Base-by-base conservation (phyloP, 2,113 vertebrate species). In the Thoracochromis brauschi region DNA sequence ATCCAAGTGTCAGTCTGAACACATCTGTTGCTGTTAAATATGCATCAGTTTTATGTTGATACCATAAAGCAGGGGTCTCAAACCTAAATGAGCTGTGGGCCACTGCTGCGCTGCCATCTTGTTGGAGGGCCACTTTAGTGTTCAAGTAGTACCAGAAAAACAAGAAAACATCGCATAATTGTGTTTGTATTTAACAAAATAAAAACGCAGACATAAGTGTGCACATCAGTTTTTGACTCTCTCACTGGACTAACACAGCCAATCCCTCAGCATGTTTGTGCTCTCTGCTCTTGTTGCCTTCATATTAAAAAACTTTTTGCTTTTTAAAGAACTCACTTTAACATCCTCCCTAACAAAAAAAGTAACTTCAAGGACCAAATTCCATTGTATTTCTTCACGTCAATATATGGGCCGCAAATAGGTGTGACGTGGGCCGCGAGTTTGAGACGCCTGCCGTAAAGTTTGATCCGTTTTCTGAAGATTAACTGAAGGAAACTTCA, bases 391-490 rank as follows among this genome's bases (percentile, higher is more conserved):
- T 26, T 57, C 0, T 26, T 57, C 54, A 57, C 4, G 2, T 57
- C 54, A 26, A 3, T 3, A 26, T 26, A 3, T 54, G 53, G 51
- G 51, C n/a, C 1, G 3, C 54, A 13, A 55, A 26, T 55, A 26
- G 21, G 12, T 4, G 54, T 5, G 21, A 55, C 2, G 11, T 14
- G 0, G 21, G 4, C 54, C 2, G 12, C 4, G 0, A 14, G 54
- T 57, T 55, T 55, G 54, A 55, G 7, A 14, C 1, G 11, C 54
- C 12, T 5, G 54, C 12, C 1, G 1, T 55, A 24, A 24, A 2
- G 11, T 55, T 55, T 55, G 21, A 55, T 57, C 54, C 0, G 21
- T 55, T 55, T 55, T 55, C 12, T 14, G 54, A 55, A 26, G 54
- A 55, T 55, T 55, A 26, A 26, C 54, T 26, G 21, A 55, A 55